Base-by-base conservation (phyloP, 2,888 invertebrate genomes). In the Trichopria drosophilae region DNA sequence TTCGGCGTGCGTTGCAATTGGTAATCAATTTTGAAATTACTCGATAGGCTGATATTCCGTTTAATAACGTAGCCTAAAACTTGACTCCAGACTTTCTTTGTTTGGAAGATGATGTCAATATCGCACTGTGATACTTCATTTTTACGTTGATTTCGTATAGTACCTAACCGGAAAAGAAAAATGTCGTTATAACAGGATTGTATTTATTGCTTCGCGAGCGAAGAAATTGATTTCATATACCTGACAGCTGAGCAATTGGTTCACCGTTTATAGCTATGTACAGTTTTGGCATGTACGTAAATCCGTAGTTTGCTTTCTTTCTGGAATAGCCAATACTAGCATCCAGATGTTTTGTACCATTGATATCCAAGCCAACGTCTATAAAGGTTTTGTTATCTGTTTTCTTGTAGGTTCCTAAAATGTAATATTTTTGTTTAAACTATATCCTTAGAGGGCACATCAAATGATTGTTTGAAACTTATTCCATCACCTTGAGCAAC, bases 61-160 rank as follows among this genome's bases (percentile, higher is more conserved):
- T 79, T 72, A 2, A 84, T 81, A 42, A 90, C 81, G 68, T 88
- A 88, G 0, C 91, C 91, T 23, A 81, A 77, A n/a, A 90, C 75
- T 56, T 83, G 80, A 36, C 89, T 88, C 46, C 83, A 84, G 0
- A 91, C 76, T 57, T 85, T 84, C 64, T 87, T 89, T 0, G 90
- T 91, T 76, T 87, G 85, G 67, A 91, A 90, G 39, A 84, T 84
- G 7, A 88, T 73, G 53, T 85, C 81, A 6, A 91, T 82, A 58
- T 90, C 88, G 66, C 86, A 87, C 68, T 91, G 90, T 0, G 84
- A 84, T 16, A 89, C 82, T 2, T 86, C 86, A 57, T 81, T 83
- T 72, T 87, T 87, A 29, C 81, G 80, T 9, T 82, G 80, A 53
- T 80, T 79, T 61, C 81, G 80, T 12, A 86, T 73, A 1, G 79